phyloP scores from a whole-genome alignment of 2,113 vertebrate genomes.

The Limanda limanda region DNA sequence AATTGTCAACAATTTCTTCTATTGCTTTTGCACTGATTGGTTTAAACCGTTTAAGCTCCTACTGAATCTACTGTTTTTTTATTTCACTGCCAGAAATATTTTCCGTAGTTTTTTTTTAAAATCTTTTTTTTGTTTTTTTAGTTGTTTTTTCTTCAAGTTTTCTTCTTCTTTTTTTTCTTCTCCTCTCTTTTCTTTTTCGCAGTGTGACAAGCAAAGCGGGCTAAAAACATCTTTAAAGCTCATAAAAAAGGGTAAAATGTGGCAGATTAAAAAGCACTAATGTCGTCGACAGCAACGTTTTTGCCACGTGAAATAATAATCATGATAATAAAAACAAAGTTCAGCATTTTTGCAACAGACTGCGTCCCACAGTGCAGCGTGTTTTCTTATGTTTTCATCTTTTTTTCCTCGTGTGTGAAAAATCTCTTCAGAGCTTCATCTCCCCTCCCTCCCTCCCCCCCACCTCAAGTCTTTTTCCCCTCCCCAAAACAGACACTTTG shows the following conservation, averaged over 20 bases:
- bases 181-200: conserved; percentile 82
- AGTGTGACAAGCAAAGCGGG: conserved; percentile 97
- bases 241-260: conserved; percentile 96
- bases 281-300: conserved; percentile 88
- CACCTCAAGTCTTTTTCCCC: conserved; percentile 76
- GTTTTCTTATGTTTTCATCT: conserved; percentile 83
- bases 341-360: conserved; percentile 90
- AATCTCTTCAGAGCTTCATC: conserved; percentile 89
- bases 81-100: conserved; percentile 71
- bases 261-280: conserved; percentile 98
- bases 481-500: conserved; percentile 85
- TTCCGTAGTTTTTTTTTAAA: conserved; percentile 59
- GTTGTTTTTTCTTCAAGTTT: conserved; percentile 43
- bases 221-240: conserved; percentile 97
- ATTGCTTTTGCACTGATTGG: conserved; percentile 94
- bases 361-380: conserved; percentile 90
- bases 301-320: conserved; percentile 90
- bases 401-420: conserved; percentile 84
- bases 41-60: conserved; percentile 93
- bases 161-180: conserved; percentile 68
- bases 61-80: conserved; percentile 85
- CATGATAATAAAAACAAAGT: conserved; percentile 83
- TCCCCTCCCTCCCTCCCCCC: conserved; percentile 60
- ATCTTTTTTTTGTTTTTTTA: neutral
- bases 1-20: conserved; percentile 99